Base-by-base conservation (phyloP, 2,797 vertebrate species). In the Rhinella marina region DNA sequence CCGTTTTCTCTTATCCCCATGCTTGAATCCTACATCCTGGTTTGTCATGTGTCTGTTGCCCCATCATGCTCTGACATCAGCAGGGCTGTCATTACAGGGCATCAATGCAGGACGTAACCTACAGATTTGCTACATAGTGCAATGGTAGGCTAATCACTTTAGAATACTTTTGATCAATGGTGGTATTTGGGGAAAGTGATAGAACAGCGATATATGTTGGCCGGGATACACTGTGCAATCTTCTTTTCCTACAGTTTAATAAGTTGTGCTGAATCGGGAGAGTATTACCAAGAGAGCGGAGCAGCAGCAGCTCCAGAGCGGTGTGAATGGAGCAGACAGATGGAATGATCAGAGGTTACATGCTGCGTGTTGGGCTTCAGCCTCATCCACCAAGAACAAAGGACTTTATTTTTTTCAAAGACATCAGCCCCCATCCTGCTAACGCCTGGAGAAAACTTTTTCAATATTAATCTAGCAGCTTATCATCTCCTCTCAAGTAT, bases 291-390 rank as follows among this genome's bases (percentile, higher is more conserved):
- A 10, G 52, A 72, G 32, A 72, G 70, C 8, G 70, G 32, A 56
- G 48, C 50, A 2, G 25, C 52, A 21, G 64, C 11, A 50, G 21
- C 80, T 66, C 32, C 12, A 9, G 11, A 66, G 66, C 66, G 6
- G 41, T 23, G 72, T 73, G 72, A 13, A 19, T 23, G 72, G 72
- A 48, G 64, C 0, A 66, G 85, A 23, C 82, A 90, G 61, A 66
- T 61, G 75, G 80, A 62, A 50, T 78, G 54, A 81, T 66, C 29
- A 27, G 81, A 59, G 70, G 68, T 29, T 11, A 12, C 61, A 79
- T 21, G 87, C 87, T 68, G 87, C 48, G 81, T 68, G 23, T 17
- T 57, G 85, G 32, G 68, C 62, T n/a, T 84, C 86, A 75, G 41
- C 61, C 61, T 72, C 59, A 19, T 16, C 62, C 23, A 10, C 10